Conservation (phyloP, 2,113 vertebrate species). For the Caracal caracal region DNA sequence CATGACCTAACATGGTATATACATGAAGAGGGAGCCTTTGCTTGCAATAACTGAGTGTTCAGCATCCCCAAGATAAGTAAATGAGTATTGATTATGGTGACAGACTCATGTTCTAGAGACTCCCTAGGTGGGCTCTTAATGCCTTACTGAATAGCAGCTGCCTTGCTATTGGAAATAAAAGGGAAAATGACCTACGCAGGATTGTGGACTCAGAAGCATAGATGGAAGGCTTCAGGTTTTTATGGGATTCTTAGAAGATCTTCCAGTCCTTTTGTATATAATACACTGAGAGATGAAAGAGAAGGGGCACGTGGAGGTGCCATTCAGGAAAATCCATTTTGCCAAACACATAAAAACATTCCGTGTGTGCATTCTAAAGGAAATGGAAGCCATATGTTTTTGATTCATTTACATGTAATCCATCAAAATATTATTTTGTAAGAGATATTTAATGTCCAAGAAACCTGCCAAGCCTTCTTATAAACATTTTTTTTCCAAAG, state of each 20-base stretch:
- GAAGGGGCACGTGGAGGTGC: not conserved
- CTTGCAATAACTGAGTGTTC: not conserved
- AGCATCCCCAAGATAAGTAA: not conserved
- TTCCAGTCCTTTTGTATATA: not conserved
- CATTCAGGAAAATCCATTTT: slow-evolving; percentile 62
- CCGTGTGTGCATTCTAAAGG: slow-evolving; percentile 57
- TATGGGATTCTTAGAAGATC: not conserved
- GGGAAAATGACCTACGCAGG: not conserved
- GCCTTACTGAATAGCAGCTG: not conserved
- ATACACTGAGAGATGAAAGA: not conserved
- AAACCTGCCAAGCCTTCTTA: slow-evolving; percentile 77
- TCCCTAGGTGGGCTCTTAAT: not conserved
- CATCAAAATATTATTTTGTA: slow-evolving; percentile 82
- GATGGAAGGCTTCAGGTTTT: not conserved
- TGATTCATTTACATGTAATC: slow-evolving; percentile 81
- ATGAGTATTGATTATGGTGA: not conserved
- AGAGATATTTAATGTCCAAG: slow-evolving; percentile 78
- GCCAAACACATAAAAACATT: slow-evolving; percentile 65
- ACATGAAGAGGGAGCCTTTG: not conserved
- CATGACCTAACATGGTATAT: not conserved
- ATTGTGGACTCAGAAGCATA: not conserved
- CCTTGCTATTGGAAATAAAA: not conserved
- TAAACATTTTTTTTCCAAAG: slow-evolving; percentile 68
- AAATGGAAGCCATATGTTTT: slow-evolving; percentile 79
- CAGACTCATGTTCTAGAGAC: not conserved